phyloP scores from a whole-genome alignment of 2,888 invertebrate genomes.

The Andrena dorsata region DNA sequence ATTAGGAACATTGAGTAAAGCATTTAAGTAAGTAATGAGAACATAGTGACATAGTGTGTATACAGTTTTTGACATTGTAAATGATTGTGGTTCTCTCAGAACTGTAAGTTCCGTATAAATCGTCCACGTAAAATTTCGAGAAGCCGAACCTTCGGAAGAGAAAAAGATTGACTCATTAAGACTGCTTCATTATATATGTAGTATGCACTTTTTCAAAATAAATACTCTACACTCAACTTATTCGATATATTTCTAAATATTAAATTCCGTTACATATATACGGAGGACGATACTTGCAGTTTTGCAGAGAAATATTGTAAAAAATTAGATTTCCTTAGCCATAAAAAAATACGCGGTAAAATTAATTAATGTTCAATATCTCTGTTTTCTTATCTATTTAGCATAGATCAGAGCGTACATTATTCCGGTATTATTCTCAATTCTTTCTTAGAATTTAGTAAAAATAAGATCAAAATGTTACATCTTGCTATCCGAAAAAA shows the following conservation, averaged over 20 bases:
- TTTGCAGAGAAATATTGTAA: constrained; percentile 30
- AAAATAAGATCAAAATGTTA: constrained; percentile 10
- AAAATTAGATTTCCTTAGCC: neutral
- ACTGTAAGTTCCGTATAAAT: constrained; percentile 32
- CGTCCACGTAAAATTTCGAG: no score
- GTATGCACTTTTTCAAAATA: no score
- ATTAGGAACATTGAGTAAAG: constrained; percentile 95
- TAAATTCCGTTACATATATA: neutral
- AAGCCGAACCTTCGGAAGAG: no score
- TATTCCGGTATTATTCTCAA: constrained; percentile 26
- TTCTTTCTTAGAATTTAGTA: constrained; percentile 36
- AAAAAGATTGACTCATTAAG: no score
- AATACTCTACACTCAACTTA: neutral
- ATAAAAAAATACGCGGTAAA: neutral
- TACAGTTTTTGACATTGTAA: constrained; percentile 20
- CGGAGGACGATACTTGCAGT: constrained; percentile 30
- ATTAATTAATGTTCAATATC: constrained; percentile 14
- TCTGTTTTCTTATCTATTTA: constrained; percentile 9
- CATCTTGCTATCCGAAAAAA: neutral
- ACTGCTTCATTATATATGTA: no score
- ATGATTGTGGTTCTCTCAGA: constrained; percentile 36
- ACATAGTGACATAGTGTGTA: neutral
- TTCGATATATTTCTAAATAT: neutral
- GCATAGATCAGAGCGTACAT: constrained; percentile 29
- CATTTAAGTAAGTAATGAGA: constrained; percentile 89